Evolutionary conservation across 1,140 invertebrate species (phyloP), one percentile per base, ranked within the genome.

Genomic region (Zaprionus capensis): DNA sequence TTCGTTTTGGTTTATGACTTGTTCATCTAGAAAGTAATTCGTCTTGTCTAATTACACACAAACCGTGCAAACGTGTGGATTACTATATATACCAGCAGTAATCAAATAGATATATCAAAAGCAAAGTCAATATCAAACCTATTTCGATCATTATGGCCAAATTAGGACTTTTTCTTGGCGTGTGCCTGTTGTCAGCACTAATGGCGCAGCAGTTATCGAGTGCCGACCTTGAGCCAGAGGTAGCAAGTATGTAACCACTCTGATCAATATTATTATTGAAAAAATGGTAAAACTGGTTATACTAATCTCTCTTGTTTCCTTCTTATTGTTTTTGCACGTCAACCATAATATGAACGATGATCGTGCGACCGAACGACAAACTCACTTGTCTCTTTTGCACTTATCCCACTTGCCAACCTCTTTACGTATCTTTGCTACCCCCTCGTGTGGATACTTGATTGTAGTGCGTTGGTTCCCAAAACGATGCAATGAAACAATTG

Each of bases 41-140:
- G 77, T 61, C 57, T 57, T 28, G 81, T 68, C 81, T 81, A 87
- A 81, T 87, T 69, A 55, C 71, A 71, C 53, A 67, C 68, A 68
- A 81, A 65, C 78, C 78, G 81, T 71, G 84, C 80, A 71, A 78
- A 53, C 71, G 83, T 65, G 71, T 73, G 84, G 84, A 81, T 78
- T 74, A 78, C 73, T 65, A 51, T 63, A 65, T 65, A 55, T 53
- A 62, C 49, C 34, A 63, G 17, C 28, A 68, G 53, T 67, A 4
- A 4, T 14, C 36, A 38, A 12, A 4, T 11, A 14, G 22, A 12
- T 4, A 12, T 38, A 38, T 38, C 12, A 38, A 38, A 15, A 38
- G 14, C 36, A 4, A 28, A 38, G 4, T 6, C 0, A 28, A 28
- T 31, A 49, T 17, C 24, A 17, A 55, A 57, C 44, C 2, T 12